Evolutionary conservation across 2,113 vertebrate species (phyloP), one percentile per base, ranked within the genome.

Genomic region (Chroicocephalus ridibundus): DNA sequence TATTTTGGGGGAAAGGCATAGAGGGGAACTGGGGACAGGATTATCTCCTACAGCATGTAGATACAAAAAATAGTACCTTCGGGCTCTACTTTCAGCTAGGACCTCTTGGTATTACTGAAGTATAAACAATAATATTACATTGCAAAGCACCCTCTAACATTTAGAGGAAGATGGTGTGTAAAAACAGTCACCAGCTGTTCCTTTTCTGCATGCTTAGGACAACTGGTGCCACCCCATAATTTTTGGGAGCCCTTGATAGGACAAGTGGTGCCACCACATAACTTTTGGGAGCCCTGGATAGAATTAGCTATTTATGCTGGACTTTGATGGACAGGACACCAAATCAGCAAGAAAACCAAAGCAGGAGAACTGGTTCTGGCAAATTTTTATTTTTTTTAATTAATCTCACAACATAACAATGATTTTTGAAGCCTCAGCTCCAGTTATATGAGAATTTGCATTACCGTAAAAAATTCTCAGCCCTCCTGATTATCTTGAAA

Each of bases 151-250:
- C 10, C 58, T 61, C 29, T 46, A 95, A 82, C 40, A 78, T 88
- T 81, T 80, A 85, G 46, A 44, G 54, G 31, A 85, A 82, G 46
- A 70, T 11, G 60, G 15, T 80, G 79, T 58, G 26, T 60, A 88
- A 95, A 96, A 95, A 78, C 34, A 83, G 85, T 17, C 68, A 92
- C 17, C 92, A 96, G 93, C 88, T 95, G 93, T 80, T 90, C 75
- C 32, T 83, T 83, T 68, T 47, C 87, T 83, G 61, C 82, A 44
- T 90, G 58, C 62, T 80, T 82, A 61, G 81, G 66, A 93, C 5
- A 8, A 57, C 66, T 94, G 94, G 54, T 93, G 57, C 84, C 78
- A 79, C 54, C 54, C 61, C 26, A 11, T 32, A 62, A 77, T 15
- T 91, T 87, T 46, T 77, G 29, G 42, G 21, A 82, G 10, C 51